Base-by-base conservation (phyloP, 2,888 invertebrate species). In the Calephelis perditalis region DNA sequence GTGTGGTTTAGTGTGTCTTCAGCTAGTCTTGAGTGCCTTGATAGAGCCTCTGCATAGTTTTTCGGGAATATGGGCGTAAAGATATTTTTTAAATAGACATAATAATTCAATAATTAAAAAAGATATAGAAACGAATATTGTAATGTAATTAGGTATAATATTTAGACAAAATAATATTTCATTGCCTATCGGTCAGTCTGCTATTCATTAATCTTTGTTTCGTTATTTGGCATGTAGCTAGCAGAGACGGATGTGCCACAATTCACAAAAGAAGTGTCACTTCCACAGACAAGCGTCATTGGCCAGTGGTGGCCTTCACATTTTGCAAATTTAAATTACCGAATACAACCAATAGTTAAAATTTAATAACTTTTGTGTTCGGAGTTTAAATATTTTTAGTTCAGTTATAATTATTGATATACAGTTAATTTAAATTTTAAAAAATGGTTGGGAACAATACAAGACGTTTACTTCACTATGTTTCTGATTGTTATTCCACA, bases 401-500 rank as follows among this genome's bases (percentile, higher is more conserved):
- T 15, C 12, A 9, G 37, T 36, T 47, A 26, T 26, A 26, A 26
- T 62, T 56, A 46, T 43, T 43, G 45, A 73, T 72, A 67, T 74
- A 68, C 65, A 68, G 46, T 58, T 11, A 57, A 55, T 55, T 64
- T 62, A 61, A 15, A 37, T 37, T 11, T 47, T 37, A 15, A 47
- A 69, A 77, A 70, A 87, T 89, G 87, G 76, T 81, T 63, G 75
- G 75, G 63, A 83, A 77, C 67, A 81, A 77, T 66, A 73, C 79
- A 40, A 84, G 74, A 63, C 80, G 78, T 63, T 71, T 89, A 68
- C 70, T 88, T 4, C 84, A 84, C 73, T 80, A 77, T 71, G 73
- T 85, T 58, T 76, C 82, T 62, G 82, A 86, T 64, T 70, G 79
- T 57, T 73, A 74, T 46, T 65, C 71, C 40, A 62, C 70, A 62